Evolutionary conservation across 2,113 vertebrate genomes (phyloP).

Genomic region (Eptatretus burgeri): DNA sequence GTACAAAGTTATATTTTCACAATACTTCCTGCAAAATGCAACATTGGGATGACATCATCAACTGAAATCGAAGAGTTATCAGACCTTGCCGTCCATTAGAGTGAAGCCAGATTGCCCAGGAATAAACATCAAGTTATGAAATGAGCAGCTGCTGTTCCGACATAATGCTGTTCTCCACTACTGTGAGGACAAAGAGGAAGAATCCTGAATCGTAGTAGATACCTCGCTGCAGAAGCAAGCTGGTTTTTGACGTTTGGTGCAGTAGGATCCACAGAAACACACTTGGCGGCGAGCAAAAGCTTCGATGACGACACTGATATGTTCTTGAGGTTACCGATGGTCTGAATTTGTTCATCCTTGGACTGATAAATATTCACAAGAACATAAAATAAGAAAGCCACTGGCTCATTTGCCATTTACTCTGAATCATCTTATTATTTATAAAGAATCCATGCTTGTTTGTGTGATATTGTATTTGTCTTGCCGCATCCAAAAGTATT

Average conservation of each 20-base stretch:
- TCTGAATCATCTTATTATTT: background rate
- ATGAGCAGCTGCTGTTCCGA: no score
- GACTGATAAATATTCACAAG: slow-evolving; percentile 20
- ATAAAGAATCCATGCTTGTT: background rate
- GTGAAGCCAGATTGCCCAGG: no score
- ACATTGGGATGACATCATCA: no score
- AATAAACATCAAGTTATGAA: no score
- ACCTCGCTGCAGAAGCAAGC: slow-evolving; percentile 79
- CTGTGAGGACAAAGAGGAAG: no score
- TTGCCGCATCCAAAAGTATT: background rate
- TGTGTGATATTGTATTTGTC: background rate
- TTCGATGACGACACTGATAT: slow-evolving; percentile 99
- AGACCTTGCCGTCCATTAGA: no score
- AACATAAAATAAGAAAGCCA: slow-evolving; percentile 9
- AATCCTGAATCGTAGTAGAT: slow-evolving; percentile 7
- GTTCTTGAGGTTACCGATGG: slow-evolving; percentile 90
- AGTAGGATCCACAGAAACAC: slow-evolving; percentile 76
- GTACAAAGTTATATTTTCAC: no score
- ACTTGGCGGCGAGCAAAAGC: slow-evolving; percentile 79
- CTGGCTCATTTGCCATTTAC: background rate
- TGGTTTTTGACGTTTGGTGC: slow-evolving; percentile 94
- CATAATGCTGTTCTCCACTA: no score
- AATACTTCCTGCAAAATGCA: no score
- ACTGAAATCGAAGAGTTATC: no score
- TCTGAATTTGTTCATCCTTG: slow-evolving; percentile 93